These are phyloP conservation scores for Ichneumoninae sp. DNA, from an alignment of 2,888 invertebrate genomes.

Conservation along the genomic window DNA sequence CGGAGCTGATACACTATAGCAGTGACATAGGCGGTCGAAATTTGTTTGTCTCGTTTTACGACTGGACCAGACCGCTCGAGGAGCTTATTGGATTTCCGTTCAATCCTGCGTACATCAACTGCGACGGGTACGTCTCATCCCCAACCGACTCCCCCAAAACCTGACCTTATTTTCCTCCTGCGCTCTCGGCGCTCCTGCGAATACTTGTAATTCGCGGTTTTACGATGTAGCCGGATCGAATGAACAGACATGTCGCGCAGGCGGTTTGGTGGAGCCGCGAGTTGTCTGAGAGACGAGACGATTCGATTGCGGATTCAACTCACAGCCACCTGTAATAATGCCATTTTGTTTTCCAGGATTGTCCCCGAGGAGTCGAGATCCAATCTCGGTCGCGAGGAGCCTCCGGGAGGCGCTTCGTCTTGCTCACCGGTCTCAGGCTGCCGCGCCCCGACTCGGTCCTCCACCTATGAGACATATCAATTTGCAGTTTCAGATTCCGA, in stretches of 20 bases:
- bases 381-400: conserved; percentile 37
- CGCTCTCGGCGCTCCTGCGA: background rate
- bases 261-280: background rate
- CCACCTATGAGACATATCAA: conserved; percentile 33
- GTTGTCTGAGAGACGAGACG: background rate
- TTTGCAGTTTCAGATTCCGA: conserved; percentile 15
- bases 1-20: conserved; percentile 42
- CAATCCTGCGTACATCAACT: conserved; percentile 67
- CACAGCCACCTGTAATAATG: conserved; percentile 39
- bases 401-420: conserved; percentile 29
- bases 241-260: background rate
- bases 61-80: conserved; percentile 80
- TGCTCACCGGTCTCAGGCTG: conserved; percentile 5
- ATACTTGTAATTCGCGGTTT: conserved; percentile 32
- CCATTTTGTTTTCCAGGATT: conserved; percentile 35
- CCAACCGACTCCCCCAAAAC: background rate
- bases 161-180: background rate
- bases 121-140: conserved; percentile 4
- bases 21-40: conserved; percentile 73
- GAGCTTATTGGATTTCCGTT: conserved; percentile 82
- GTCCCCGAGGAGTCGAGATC: conserved; percentile 59
- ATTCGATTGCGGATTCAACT: conserved; percentile 56
- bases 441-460: conserved; percentile 3
- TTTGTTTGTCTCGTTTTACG: conserved; percentile 84
- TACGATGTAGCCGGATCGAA: background rate